Base-by-base conservation (phyloP, 2,797 vertebrate species). In the Sebastes iracundus region DNA sequence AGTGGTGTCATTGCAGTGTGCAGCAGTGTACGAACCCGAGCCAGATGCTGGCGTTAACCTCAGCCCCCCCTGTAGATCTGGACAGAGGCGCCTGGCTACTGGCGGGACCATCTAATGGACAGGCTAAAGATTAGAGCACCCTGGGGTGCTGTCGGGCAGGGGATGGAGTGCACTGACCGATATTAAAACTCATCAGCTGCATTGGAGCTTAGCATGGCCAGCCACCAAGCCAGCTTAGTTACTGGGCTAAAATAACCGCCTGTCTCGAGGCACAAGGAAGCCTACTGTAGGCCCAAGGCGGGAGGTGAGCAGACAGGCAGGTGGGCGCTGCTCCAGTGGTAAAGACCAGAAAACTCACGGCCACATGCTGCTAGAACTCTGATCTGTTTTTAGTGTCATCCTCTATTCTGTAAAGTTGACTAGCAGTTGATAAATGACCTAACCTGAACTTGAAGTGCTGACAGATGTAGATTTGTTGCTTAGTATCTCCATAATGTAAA, bases 141-240 rank as follows among this genome's bases (percentile, higher is more conserved):
- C 89, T 72, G 75, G 87, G 88, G 93, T 93, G 86, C 90, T 90
- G 85, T 89, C 75, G 77, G 93, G 90, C 88, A 76, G 80, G 75
- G 88, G 90, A 81, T 90, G 82, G 85, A 93, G 86, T 88, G 84
- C 83, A 69, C 84, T 92, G 94, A 92, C 91, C 86, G 80, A 93
- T 94, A 94, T 96, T 95, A 94, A 95, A 96, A 95, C 91, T 94
- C 91, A 92, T 94, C 94, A 93, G 91, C 94, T 93, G 90, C 93
- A 91, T 85, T 93, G 88, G 88, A 91, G 94, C 93, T 96, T 95
- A 95, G 88, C 42, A 32, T 92, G 85, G 90, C 89, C 89, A 77
- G 86, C 93, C 87, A 94, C 84, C 94, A 93, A 93, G 91, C 89
- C 93, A 93, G 94, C 93, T 95, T 93, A 91, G 88, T 80, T 92